These are phyloP conservation scores for Perca flavescens DNA, from an alignment of 2,113 vertebrate species.

Conservation along the genomic window DNA sequence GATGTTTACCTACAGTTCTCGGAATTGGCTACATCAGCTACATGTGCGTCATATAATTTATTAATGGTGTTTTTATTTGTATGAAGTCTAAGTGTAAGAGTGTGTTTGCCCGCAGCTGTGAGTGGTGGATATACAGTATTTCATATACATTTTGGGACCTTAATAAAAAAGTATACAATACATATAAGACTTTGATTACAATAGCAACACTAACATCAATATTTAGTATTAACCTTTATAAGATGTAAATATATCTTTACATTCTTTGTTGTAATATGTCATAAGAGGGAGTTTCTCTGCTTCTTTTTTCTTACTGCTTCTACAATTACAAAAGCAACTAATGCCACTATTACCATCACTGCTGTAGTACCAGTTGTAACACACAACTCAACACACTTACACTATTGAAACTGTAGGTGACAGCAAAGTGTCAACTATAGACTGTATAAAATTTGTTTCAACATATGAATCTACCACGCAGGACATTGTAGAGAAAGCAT, in stretches of 20 bases:
- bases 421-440: slow-evolving; percentile 46
- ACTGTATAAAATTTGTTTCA: background rate
- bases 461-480: background rate
- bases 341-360: background rate
- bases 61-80: background rate
- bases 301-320: background rate
- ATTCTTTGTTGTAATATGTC: too few species aligned
- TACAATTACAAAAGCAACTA: background rate
- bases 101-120: background rate
- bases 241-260: background rate
- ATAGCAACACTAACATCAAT: background rate
- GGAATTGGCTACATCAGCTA: background rate
- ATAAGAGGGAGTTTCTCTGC: background rate
- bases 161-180: background rate
- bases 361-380: background rate
- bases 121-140: background rate
- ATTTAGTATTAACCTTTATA: background rate
- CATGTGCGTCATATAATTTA: background rate
- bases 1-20: background rate
- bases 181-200: background rate
- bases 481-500: background rate
- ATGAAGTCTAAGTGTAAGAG: background rate
- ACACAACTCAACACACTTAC: slow-evolving; percentile 29
- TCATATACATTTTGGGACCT: background rate
- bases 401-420: slow-evolving; percentile 59